These are phyloP conservation scores for Hyphantria cunea DNA, from an alignment of 1,140 invertebrate genomes.

Conservation along the genomic window DNA sequence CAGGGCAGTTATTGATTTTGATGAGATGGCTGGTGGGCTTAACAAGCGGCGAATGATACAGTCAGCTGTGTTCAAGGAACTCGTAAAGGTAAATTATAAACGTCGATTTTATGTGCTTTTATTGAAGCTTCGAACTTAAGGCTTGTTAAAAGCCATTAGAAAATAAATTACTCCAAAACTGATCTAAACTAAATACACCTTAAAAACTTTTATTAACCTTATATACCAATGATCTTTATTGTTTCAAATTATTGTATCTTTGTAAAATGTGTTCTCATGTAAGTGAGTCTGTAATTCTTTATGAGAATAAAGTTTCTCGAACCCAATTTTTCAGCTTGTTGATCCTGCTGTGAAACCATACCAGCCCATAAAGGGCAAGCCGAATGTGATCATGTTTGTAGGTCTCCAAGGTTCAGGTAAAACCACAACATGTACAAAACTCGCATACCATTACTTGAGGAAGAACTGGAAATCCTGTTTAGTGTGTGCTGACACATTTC, in stretches of 20 bases:
- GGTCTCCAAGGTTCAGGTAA: slow-evolving; percentile 99
- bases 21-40: slow-evolving; percentile 99
- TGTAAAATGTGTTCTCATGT: too few relatives aligned
- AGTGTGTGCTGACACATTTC: slow-evolving; percentile 99
- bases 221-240: too few relatives aligned
- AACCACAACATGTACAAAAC: slow-evolving; percentile 99
- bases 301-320: too few relatives aligned
- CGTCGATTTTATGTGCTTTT: too few relatives aligned
- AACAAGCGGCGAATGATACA: slow-evolving; percentile 99
- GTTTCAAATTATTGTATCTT: too few relatives aligned
- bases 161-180: too few relatives aligned
- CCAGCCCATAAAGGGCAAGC: slow-evolving; percentile 96
- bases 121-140: too few relatives aligned
- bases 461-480: slow-evolving; percentile 99
- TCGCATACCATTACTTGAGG: slow-evolving; percentile 99
- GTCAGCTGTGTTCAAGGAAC: slow-evolving; percentile 98
- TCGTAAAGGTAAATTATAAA: slow-evolving; percentile 92
- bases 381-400: slow-evolving; percentile 99
- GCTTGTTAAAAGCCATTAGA: too few relatives aligned
- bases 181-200: too few relatives aligned
- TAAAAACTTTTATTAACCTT: too few relatives aligned
- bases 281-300: too few relatives aligned
- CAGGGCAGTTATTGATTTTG: slow-evolving; percentile 98
- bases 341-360: slow-evolving; percentile 99
- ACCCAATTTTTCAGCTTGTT: slow-evolving; percentile 91